These are phyloP conservation scores for Furnarius figulus DNA, from an alignment of 2,113 vertebrate species.

Conservation along the genomic window DNA sequence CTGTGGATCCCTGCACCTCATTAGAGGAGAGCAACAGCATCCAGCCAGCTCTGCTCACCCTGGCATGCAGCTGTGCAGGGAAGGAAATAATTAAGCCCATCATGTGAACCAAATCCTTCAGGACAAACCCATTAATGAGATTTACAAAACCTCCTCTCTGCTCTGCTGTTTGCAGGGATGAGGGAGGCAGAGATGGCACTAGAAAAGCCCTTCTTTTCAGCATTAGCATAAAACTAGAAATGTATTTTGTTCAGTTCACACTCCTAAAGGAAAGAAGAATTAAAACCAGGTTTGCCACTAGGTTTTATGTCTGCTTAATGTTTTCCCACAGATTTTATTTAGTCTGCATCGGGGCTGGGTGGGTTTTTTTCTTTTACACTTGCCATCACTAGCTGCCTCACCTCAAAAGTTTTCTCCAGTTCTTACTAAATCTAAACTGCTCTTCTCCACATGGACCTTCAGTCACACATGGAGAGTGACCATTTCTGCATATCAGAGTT, in stretches of 20 bases:
- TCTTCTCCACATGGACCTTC: neutral
- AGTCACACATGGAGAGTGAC: neutral
- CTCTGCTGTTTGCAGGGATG: neutral
- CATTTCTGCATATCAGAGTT: neutral
- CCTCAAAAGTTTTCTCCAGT: neutral
- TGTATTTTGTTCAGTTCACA: neutral
- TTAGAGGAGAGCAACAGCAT: neutral
- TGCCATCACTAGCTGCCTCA: neutral
- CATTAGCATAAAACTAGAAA: neutral
- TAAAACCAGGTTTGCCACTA: neutral
- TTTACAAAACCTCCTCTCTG: neutral
- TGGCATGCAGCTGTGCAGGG: neutral
- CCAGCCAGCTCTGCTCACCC: neutral
- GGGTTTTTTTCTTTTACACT: neutral
- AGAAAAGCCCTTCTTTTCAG: neutral
- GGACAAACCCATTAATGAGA: slow-evolving; percentile 5
- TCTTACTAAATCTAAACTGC: neutral
- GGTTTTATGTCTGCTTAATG: neutral
- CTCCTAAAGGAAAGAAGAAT: neutral
- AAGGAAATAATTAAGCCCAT: slow-evolving; percentile 22
- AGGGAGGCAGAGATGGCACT: neutral
- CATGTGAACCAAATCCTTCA: slow-evolving; percentile 17
- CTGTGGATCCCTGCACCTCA: neutral
- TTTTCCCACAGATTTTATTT: neutral
- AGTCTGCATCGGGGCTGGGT: neutral